Evolutionary conservation across 2,888 invertebrate genomes (phyloP).

Genomic region (Dyspetes luteomarginatus): DNA sequence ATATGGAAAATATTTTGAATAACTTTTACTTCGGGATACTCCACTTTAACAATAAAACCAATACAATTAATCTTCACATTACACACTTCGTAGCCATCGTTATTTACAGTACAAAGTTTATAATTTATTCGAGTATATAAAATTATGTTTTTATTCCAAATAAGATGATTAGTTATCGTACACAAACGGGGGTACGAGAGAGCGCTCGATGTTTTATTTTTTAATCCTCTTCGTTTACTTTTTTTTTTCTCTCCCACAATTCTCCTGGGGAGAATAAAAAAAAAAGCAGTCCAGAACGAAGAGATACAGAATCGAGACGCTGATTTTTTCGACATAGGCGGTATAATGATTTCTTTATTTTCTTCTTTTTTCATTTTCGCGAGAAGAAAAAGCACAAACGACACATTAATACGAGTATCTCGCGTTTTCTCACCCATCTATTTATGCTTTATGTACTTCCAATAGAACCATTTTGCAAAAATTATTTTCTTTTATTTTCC

Average conservation of each 20-base stretch:
- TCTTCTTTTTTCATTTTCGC: too few species aligned
- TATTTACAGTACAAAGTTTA: constrained; percentile 73
- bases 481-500: background rate
- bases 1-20: constrained; percentile 66
- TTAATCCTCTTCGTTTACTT: too few species aligned
- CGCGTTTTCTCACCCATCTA: constrained; percentile 7
- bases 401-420: constrained; percentile 17
- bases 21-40: constrained; percentile 70
- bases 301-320: constrained; percentile 5
- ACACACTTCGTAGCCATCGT: constrained; percentile 67
- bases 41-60: constrained; percentile 72
- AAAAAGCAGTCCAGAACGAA: background rate
- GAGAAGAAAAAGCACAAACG: constrained; percentile 22
- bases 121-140: constrained; percentile 73
- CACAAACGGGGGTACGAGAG: constrained; percentile 61
- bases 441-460: constrained; percentile 22
- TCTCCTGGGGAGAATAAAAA: background rate
- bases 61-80: constrained; percentile 70
- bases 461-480: constrained; percentile 26
- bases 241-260: background rate
- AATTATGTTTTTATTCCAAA: constrained; percentile 70
- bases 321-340: constrained; percentile 23
- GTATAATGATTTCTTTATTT: too few species aligned
- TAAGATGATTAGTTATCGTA: constrained; percentile 60
- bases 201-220: constrained; percentile 60